Conservation (phyloP, 2,797 vertebrate species). For the Typhlichthys eigenmanni region DNA sequence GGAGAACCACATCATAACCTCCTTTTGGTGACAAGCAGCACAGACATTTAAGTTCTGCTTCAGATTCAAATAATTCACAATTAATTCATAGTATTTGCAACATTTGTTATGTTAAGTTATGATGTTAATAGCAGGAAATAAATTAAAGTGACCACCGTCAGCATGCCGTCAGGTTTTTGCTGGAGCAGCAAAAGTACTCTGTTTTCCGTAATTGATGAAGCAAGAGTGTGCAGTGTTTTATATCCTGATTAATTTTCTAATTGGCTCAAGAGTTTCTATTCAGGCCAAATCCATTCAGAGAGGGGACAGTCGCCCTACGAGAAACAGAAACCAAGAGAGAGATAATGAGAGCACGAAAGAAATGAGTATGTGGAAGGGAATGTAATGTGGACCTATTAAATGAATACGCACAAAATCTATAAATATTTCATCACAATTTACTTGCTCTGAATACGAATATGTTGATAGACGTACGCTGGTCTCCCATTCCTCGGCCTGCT, state of each 20-base stretch:
- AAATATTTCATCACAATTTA: constrained; percentile 29
- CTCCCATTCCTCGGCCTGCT: background rate
- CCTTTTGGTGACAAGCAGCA: constrained; percentile 3
- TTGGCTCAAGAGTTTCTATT: constrained; percentile 55
- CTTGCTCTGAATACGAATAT: constrained; percentile 11
- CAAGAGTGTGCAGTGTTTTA: constrained; percentile 67
- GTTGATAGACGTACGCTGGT: constrained; percentile 2
- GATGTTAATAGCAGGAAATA: constrained; percentile 56
- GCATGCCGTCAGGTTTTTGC: constrained; percentile 56
- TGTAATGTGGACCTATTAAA: constrained; percentile 37
- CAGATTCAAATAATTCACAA: constrained; percentile 27
- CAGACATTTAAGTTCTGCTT: background rate
- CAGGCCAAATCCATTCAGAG: constrained; percentile 32
- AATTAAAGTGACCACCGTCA: constrained; percentile 44
- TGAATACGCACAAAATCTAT: constrained; percentile 19
- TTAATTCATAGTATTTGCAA: constrained; percentile 64
- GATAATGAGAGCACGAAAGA: background rate
- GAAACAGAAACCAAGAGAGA: constrained; percentile 13
- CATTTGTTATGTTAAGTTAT: constrained; percentile 38
- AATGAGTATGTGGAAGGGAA: constrained; percentile 14
- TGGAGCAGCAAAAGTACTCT: constrained; percentile 60
- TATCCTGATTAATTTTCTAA: constrained; percentile 74
- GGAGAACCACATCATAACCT: constrained; percentile 4
- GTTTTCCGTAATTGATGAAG: constrained; percentile 75
- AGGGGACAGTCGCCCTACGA: constrained; percentile 32